Evolutionary conservation across 2,888 invertebrate species (phyloP), one percentile per base, ranked within the genome.

Genomic region (Orchesella flavescens): DNA sequence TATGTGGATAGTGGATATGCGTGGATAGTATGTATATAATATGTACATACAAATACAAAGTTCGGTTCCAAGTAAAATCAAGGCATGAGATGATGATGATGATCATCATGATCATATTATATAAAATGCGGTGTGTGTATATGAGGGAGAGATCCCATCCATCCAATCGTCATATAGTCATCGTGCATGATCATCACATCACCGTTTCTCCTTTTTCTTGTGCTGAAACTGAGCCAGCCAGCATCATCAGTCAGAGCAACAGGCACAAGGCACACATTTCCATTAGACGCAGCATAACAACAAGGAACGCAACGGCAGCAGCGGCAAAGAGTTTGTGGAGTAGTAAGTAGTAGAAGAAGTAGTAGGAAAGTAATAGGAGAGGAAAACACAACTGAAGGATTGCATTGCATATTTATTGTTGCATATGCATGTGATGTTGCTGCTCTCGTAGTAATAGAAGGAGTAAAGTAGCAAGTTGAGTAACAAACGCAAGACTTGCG

Each of bases 151-250:
- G 72, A 79, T 72, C 79, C 79, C 78, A 78, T 79, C 79, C 66
- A 79, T 79, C 77, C 24, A 57, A 34, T 71, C 71, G 65, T 66
- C 65, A 34, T 55, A 63, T 71, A 73, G 72, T 73, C 63, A 77
- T 77, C 59, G 43, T 71, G 49, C 55, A 80, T 49, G 59, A 73
- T 49, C 66, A 66, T 57, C 66, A 55, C 49, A 79, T 72, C 63
- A 49, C 72, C 65, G 23, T 68, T 69, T 72, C 65, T 53, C 65
- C 21, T 72, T 65, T 80, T 73, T 72, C 73, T 65, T 15, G 43
- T 74, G 69, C 75, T 75, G 75, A 75, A 82, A 76, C 75, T 82
- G 75, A 82, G 75, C 75, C 75, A 82, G 75, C 75, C 75, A 78
- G 69, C 65, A 65, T 65, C 24, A 65, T 65, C 65, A 34, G n/a